phyloP scores from a whole-genome alignment of 2,113 vertebrate genomes.

The Erinaceus europaeus region DNA sequence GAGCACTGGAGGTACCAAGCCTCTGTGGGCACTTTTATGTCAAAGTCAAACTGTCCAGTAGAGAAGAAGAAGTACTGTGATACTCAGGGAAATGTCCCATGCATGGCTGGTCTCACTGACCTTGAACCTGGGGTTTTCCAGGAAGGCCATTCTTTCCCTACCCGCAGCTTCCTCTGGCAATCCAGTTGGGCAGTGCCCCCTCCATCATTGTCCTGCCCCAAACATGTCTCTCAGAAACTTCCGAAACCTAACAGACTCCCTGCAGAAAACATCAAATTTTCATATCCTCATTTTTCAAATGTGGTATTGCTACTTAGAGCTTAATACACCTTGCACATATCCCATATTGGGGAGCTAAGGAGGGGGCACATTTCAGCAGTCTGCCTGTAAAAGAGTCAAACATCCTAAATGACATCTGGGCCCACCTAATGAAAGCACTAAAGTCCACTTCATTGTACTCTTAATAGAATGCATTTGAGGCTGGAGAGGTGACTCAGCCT shows the following conservation, averaged over 20 bases:
- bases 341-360: accelerated
- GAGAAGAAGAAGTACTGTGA: not conserved
- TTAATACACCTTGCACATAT: not conserved
- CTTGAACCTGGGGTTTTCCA: constrained; percentile 51
- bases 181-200: accelerated
- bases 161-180: not conserved
- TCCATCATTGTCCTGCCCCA: accelerated
- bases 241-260: too few species aligned
- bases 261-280: not conserved
- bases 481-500: too few species aligned
- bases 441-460: accelerated
- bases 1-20: too few species aligned
- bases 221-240: not conserved
- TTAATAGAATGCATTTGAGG: accelerated
- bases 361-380: too few species aligned
- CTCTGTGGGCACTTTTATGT: accelerated
- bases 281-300: not conserved
- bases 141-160: not conserved
- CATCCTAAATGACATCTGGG: not conserved
- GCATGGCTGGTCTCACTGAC: not conserved
- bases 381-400: too few species aligned
- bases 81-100: too few species aligned
- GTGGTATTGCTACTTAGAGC: not conserved
- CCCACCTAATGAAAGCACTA: accelerated
- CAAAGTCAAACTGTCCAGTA: not conserved